Percentiles rank a stretch among this genome's conserved stretches.
phyloP scores from a whole-genome alignment of 2,797 vertebrate genomes.

The Lutjanus campechanus region DNA sequence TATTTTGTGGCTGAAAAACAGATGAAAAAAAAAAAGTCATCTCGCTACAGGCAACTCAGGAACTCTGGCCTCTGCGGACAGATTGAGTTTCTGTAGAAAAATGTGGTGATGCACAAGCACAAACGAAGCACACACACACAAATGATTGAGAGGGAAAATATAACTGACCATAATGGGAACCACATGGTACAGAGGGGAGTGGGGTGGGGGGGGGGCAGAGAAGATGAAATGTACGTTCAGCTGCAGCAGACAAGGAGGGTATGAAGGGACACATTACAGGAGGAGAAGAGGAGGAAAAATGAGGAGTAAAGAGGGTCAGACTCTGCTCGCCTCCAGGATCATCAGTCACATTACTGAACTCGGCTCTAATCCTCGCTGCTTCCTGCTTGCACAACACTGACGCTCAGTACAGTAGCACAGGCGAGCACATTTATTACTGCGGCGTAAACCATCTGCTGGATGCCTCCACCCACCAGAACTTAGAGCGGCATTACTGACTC shows the following conservation, averaged over 20 bases:
- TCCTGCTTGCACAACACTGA: conserved; percentile 33
- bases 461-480: conserved; percentile 4
- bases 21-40: conserved; percentile 3
- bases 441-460: conserved; percentile 33
- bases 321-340: conserved; percentile 11
- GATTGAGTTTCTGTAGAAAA: conserved; percentile 81
- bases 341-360: conserved; percentile 29
- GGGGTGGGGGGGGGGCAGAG: conserved; percentile 11
- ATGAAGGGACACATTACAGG: conserved; percentile 21
- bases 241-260: conserved; percentile 17
- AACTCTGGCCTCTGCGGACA: conserved; percentile 46
- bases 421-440: conserved; percentile 7
- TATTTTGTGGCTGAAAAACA: not conserved
- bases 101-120: conserved; percentile 41
- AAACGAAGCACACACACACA: conserved; percentile 16
- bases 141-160: conserved; percentile 73
- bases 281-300: conserved; percentile 23
- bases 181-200: conserved; percentile 86
- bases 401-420: conserved; percentile 50
- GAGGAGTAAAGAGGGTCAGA: conserved; percentile 14
- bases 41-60: conserved; percentile 9
- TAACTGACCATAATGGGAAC: conserved; percentile 81
- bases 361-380: conserved; percentile 40
- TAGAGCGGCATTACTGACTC: conserved; percentile 8
- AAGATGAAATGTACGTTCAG: conserved; percentile 46